phyloP scores from a whole-genome alignment of 2,888 invertebrate genomes.

The Aproaerema taeniolella region DNA sequence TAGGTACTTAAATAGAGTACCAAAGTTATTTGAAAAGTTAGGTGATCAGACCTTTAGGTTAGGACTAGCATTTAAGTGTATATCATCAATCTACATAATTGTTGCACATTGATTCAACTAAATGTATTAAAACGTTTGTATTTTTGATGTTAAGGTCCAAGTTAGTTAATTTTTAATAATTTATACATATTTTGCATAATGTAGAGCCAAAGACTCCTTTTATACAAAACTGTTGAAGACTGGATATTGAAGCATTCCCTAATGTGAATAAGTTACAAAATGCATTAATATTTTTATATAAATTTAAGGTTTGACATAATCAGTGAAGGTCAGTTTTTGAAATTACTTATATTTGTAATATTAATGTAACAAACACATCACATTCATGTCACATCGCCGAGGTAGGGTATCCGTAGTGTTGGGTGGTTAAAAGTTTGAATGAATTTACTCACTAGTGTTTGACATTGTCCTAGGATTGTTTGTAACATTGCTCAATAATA shows the following conservation, averaged over 20 bases:
- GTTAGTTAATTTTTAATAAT: constrained; percentile 2
- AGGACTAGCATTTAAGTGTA: neutral
- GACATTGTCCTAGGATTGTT: constrained; percentile 5
- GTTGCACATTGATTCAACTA: constrained; percentile 15
- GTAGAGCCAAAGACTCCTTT: constrained; percentile 9
- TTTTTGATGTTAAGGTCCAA: constrained; percentile 43
- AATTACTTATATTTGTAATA: neutral
- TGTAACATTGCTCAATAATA: constrained; percentile 14
- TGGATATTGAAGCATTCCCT: constrained; percentile 15
- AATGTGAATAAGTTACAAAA: neutral
- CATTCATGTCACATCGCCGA: too few relatives aligned
- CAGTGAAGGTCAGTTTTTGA: neutral
- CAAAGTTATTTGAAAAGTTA: too few relatives aligned
- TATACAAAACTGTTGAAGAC: constrained; percentile 7
- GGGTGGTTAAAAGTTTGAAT: too few relatives aligned
- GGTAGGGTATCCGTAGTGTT: neutral
- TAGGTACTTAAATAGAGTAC: neutral
- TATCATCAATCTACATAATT: constrained; percentile 2
- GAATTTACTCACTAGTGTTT: neutral
- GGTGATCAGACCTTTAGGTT: neutral
- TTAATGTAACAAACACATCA: too few relatives aligned
- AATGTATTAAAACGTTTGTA: constrained; percentile 24
- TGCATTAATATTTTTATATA: constrained; percentile 1
- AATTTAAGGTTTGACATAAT: neutral
- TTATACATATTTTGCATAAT: constrained; percentile 6